Evolutionary conservation across 2,113 vertebrate species (phyloP), one percentile per base, ranked within the genome.

Genomic region (Theristicus caerulescens): DNA sequence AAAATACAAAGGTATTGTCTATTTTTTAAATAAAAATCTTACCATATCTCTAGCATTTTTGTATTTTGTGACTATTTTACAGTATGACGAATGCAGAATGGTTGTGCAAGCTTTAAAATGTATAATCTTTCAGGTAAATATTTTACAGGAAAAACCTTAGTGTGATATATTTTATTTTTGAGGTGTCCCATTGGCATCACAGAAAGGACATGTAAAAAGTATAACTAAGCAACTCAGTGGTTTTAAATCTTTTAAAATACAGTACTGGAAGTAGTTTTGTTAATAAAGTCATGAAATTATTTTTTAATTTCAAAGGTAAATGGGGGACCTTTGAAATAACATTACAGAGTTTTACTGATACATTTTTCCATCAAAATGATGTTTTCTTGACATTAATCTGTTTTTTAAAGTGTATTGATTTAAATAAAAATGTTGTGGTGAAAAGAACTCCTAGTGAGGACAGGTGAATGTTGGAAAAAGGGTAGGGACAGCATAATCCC

Each of bases 21-120:
- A 76, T 90, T 97, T 97, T 97, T 90, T 6, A 97, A 97, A 97
- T 92, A 93, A 96, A 91, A 95, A 90, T 92, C 80, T 82, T 86
- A n/a, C 72, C 82, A 74, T 85, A 88, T 94, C 86, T 91, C 62
- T 89, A 82, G 38, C 7, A n/a, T 81, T 97, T 97, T 97, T 96
- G 62, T 90, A 70, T 93, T 96, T 87, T 96, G 96, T 98, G 64
- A 95, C 92, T 95, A 62, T 86, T 98, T 98, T 96, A 94, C 87
- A 82, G 78, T 69, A 76, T 42, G 78, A 84, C 96, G 88, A 97
- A 96, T 91, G 81, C 25, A 96, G 90, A 97, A 96, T 92, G 38
- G 82, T 94, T 91, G 64, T 79, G 58, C 47, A 93, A 96, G 89
- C 44, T 92, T 97, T 92, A 94, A 94, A 97, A 94, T 72, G 73